phyloP scores from a whole-genome alignment of 2,888 invertebrate species.

The Polydesmus complanatus region DNA sequence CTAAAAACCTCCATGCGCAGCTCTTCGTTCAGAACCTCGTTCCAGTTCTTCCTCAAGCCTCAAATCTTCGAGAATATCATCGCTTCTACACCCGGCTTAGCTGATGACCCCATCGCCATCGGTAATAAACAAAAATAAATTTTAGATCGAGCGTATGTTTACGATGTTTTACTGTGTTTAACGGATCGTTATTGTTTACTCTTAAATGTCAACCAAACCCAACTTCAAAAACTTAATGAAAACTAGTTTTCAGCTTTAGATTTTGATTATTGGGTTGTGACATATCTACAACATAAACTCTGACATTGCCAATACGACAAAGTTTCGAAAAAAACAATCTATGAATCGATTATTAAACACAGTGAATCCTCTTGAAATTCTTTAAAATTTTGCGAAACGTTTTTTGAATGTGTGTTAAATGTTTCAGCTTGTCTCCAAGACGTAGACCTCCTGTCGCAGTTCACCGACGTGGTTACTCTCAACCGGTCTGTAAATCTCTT shows the following conservation, averaged over 20 bases:
- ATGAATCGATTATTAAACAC: no score
- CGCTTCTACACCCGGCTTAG: conserved; percentile 52
- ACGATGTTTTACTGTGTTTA: not conserved
- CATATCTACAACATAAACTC: no score
- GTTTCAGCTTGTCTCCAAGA: conserved; percentile 58
- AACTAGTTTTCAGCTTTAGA: no score
- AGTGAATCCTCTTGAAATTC: no score
- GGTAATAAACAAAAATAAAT: conserved; percentile 25
- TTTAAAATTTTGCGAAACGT: no score
- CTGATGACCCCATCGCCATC: conserved; percentile 54
- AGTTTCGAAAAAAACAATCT: no score
- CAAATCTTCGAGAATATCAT: conserved; percentile 52
- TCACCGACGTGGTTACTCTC: conserved; percentile 39
- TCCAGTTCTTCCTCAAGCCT: conserved; percentile 33
- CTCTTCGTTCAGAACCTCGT: conserved; percentile 49
- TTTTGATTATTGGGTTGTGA: no score
- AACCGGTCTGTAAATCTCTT: not conserved
- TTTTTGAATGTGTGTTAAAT: no score
- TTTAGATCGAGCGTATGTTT: not conserved
- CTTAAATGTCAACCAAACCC: no score
- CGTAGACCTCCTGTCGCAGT: conserved; percentile 55
- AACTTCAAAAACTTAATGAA: no score
- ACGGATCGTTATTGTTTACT: no score
- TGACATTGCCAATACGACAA: no score
- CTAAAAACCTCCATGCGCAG: conserved; percentile 46